phyloP scores from a whole-genome alignment of 2,113 vertebrate species.

The Naja naja region DNA sequence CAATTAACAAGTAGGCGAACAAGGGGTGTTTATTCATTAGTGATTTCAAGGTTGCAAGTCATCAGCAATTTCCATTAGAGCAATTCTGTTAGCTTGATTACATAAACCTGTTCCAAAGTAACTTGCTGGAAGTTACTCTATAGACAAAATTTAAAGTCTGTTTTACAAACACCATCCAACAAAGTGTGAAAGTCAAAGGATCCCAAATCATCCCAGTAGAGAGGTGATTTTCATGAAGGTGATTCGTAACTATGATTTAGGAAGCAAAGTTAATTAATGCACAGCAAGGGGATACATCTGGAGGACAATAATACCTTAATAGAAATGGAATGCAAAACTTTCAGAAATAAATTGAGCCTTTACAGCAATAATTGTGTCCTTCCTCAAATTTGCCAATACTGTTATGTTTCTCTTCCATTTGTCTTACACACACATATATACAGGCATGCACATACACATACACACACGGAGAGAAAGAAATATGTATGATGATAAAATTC shows the following conservation, averaged over 20 bases:
- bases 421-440: not conserved
- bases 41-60: not conserved
- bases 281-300: not conserved
- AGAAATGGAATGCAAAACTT: not conserved
- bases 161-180: not conserved
- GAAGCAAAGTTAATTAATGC: slow-evolving; percentile 12
- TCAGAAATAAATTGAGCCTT: not conserved
- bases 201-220: not conserved
- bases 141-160: not conserved
- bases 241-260: not conserved
- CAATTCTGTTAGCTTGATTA: not conserved
- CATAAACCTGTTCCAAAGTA: not conserved
- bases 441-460: not conserved
- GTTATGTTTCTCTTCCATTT: not conserved
- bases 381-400: not conserved
- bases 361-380: not conserved
- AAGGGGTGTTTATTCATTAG: not conserved
- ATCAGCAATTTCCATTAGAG: not conserved
- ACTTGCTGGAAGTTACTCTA: not conserved
- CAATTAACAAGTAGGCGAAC: slow-evolving; percentile 12
- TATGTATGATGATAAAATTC: not conserved
- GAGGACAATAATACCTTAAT: slow-evolving; percentile 3
- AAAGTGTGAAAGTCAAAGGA: not conserved
- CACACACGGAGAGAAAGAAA: not conserved
- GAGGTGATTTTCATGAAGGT: slow-evolving; percentile 6